Percentiles rank a stretch among this genome's conserved stretches.
Evolutionary conservation across 2,113 vertebrate genomes (phyloP).

Genomic region (human): GRCh38 chr3:123389501-123390000

Average conservation of each 20-base stretch:
- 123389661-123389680: conserved; percentile 38
- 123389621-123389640: neutral
- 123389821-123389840: neutral
- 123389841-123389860: neutral
- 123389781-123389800: neutral
- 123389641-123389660: conserved; percentile 29
- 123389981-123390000: neutral
- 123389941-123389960: neutral
- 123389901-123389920: neutral
- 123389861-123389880: neutral
- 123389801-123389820: neutral
- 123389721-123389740: conserved; percentile 25
- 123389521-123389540: accelerated
- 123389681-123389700: conserved; percentile 50
- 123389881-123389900: neutral
- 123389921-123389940: neutral
- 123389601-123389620: neutral
- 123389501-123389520: neutral
- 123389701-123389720: neutral
- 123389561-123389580: neutral
- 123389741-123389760: conserved; percentile 18
- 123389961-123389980: neutral
- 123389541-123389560: neutral
- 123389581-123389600: neutral
- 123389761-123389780: neutral